Evolutionary conservation across 2,797 vertebrate genomes (phyloP).

Genomic region (Cirrhinus mrigala): DNA sequence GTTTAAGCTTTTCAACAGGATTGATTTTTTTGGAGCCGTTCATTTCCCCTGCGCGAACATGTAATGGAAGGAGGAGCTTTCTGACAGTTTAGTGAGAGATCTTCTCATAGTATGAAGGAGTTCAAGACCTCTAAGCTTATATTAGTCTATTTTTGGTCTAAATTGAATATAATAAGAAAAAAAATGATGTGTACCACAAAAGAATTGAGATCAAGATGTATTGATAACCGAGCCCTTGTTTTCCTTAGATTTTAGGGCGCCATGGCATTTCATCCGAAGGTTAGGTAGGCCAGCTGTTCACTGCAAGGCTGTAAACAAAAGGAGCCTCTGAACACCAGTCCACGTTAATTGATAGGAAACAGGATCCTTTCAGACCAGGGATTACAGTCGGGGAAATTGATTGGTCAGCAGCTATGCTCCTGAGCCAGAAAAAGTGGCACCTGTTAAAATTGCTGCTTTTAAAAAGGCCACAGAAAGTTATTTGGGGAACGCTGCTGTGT

Average conservation of each 20-base stretch:
- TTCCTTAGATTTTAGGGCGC: conserved; percentile 68
- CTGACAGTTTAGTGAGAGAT: conserved; percentile 65
- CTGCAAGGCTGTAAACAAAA: conserved; percentile 64
- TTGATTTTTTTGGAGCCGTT: conserved; percentile 25
- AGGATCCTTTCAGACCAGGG: conserved; percentile 60
- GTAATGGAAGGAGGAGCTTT: conserved; percentile 68
- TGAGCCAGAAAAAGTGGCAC: conserved; percentile 57
- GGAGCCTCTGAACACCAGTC: conserved; percentile 60
- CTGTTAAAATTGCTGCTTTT: conserved; percentile 52
- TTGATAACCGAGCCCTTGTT: conserved; percentile 4
- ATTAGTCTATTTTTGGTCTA: neutral
- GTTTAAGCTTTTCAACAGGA: conserved; percentile 51
- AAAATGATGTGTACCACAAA: neutral
- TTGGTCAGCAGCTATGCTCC: conserved; percentile 55
- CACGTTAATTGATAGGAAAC: conserved; percentile 62
- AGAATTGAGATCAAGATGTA: neutral
- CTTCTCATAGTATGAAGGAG: conserved; percentile 57
- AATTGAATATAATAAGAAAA: neutral
- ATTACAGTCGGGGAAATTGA: conserved; percentile 55
- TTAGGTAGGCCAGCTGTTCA: conserved; percentile 67
- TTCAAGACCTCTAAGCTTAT: neutral
- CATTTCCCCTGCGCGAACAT: conserved; percentile 71
- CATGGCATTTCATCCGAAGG: conserved; percentile 67
- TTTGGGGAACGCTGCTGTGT: conserved; percentile 49
- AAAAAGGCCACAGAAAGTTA: conserved; percentile 52